Evolutionary conservation across 2,888 invertebrate genomes (phyloP).

Genomic region (Galeopsomyia nigrocyanea): DNA sequence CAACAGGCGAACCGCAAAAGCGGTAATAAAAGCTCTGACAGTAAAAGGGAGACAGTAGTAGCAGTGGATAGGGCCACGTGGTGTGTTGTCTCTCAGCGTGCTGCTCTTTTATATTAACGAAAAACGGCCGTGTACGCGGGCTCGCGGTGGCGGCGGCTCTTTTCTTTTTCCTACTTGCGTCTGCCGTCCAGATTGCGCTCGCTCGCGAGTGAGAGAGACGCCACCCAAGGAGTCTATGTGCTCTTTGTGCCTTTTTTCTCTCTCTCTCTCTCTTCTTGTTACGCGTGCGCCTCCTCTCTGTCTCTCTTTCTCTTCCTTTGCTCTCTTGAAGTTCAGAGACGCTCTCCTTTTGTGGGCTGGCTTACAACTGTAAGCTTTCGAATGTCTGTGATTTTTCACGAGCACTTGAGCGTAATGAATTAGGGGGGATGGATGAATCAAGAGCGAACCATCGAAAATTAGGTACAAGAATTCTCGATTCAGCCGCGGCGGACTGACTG

Average conservation of each 20-base stretch:
- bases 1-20: too few species aligned
- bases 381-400: too few species aligned
- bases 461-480: too few species aligned
- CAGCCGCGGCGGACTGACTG: too few species aligned
- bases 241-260: too few species aligned
- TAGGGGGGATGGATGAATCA: too few species aligned
- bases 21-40: constrained; percentile 26
- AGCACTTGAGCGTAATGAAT: too few species aligned
- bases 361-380: too few species aligned
- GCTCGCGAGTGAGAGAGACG: constrained; percentile 12
- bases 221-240: constrained; percentile 56
- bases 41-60: too few species aligned
- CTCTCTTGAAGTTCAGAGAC: not conserved
- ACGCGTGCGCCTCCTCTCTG: not conserved
- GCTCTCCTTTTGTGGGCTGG: not conserved
- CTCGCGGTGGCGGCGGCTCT: not conserved
- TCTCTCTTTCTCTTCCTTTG: constrained; percentile 2
- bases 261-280: constrained; percentile 3
- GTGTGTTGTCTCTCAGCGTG: constrained; percentile 7
- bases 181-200: constrained; percentile 56
- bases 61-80: constrained; percentile 30
- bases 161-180: constrained; percentile 46
- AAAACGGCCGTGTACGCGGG: constrained; percentile 13
- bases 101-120: constrained; percentile 42
- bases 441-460: too few species aligned